Conservation (phyloP, 1,140 invertebrate genomes). For the Bombyx mori region DNA sequence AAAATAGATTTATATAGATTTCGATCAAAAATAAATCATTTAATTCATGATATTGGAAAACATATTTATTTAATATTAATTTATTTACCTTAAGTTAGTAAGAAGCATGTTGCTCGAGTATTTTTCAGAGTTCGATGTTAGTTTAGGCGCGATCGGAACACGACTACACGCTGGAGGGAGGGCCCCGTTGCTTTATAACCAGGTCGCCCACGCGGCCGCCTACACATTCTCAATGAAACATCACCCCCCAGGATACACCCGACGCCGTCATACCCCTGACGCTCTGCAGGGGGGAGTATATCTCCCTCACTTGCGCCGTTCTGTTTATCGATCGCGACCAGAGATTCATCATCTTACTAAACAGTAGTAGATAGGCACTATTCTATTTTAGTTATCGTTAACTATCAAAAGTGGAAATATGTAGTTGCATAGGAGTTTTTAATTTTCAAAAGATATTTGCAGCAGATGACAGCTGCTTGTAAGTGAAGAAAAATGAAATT, state of each 20-base stretch:
- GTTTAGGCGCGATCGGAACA: constrained; percentile 28
- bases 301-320: constrained; percentile 27
- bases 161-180: constrained; percentile 46
- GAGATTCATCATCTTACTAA: constrained; percentile 64
- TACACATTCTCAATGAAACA: constrained; percentile 76
- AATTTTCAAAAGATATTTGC: too few species aligned
- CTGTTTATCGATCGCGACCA: constrained; percentile 55
- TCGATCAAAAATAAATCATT: not conserved
- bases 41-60: not conserved
- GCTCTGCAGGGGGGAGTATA: not conserved
- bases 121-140: constrained; percentile 35
- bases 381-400: too few species aligned
- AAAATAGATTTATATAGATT: constrained; percentile 21
- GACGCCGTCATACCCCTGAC: constrained; percentile 12
- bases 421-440: too few species aligned
- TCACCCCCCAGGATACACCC: constrained; percentile 27
- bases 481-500: too few species aligned
- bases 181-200: constrained; percentile 70
- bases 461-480: too few species aligned
- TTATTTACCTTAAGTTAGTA: constrained; percentile 30
- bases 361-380: constrained; percentile 6
- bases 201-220: constrained; percentile 66
- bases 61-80: not conserved
- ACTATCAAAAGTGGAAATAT: too few species aligned
- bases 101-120: constrained; percentile 38